Percentiles rank a stretch among this genome's conserved stretches.
Conservation (phyloP, 2,113 vertebrate genomes). For the Pelecanus crispus region DNA sequence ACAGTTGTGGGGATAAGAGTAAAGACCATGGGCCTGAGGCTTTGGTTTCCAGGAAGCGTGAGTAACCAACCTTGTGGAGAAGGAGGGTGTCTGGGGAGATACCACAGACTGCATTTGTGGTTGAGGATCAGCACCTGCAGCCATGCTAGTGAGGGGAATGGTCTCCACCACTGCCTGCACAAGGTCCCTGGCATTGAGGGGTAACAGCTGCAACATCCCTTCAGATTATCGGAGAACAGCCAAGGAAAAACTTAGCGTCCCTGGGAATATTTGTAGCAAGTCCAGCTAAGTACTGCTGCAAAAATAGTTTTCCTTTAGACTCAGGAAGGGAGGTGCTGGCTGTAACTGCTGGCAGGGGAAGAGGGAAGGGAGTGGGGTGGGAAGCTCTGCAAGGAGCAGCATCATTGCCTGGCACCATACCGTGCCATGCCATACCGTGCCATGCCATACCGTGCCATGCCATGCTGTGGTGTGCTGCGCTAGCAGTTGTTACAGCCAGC, state of each 20-base stretch:
- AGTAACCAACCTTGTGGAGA: background rate
- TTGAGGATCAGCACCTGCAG: background rate
- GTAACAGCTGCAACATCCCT: background rate
- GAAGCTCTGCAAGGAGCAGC: background rate
- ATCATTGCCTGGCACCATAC: background rate
- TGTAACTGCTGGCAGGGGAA: conserved; percentile 1
- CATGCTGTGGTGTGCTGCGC: background rate
- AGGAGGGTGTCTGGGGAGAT: background rate
- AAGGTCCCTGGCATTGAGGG: background rate
- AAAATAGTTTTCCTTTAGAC: conserved; percentile 46
- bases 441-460: background rate
- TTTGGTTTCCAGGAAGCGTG: background rate
- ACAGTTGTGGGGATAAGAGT: background rate
- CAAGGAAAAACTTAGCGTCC: background rate
- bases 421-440: accelerated
- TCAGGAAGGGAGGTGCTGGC: conserved; percentile 53
- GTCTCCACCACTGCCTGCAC: background rate
- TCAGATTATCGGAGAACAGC: background rate
- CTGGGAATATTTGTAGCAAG: background rate
- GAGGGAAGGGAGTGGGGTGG: conserved; percentile 2
- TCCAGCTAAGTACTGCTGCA: background rate
- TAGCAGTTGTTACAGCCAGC: background rate
- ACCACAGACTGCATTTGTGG: background rate
- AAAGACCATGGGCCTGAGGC: background rate
- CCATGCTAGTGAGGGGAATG: background rate